Conservation (phyloP, 1,140 invertebrate genomes). For the Drosophila pectinifera region DNA sequence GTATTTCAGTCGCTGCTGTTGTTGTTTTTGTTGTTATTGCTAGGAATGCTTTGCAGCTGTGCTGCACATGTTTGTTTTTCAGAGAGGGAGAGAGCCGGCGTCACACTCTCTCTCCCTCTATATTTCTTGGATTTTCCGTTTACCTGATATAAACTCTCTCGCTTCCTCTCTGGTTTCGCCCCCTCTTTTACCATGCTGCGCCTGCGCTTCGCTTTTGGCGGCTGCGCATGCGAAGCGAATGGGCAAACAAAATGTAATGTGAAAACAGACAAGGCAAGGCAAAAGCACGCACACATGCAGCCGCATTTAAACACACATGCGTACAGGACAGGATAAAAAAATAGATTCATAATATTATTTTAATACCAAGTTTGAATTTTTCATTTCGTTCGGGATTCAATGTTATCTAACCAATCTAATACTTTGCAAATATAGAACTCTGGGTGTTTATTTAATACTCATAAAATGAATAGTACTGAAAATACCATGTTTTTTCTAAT, state of each 20-base stretch:
- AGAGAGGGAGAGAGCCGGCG: constrained; percentile 48
- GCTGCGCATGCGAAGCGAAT: constrained; percentile 82
- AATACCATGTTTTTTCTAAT: too few relatives aligned
- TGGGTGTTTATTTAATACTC: too few relatives aligned
- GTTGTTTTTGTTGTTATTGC: constrained; percentile 23
- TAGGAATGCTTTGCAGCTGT: constrained; percentile 66
- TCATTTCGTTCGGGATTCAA: too few relatives aligned
- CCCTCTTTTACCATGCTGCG: not conserved
- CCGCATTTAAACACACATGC: constrained; percentile 2
- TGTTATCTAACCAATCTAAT: too few relatives aligned
- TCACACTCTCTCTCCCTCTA: constrained; percentile 11
- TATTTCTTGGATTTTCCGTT: constrained; percentile 21
- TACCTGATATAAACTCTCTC: constrained; percentile 22
- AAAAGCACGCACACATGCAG: constrained; percentile 37
- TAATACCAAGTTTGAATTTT: not conserved
- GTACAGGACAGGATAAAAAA: constrained; percentile 38
- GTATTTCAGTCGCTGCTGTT: constrained; percentile 5
- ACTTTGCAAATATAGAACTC: too few relatives aligned
- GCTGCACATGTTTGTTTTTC: constrained; percentile 68
- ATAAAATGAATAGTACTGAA: too few relatives aligned
- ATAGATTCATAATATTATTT: not conserved
- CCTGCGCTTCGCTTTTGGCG: constrained; percentile 31
- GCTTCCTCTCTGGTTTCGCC: constrained; percentile 7
- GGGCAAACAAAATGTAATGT: constrained; percentile 79
- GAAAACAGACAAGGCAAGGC: constrained; percentile 70